phyloP scores from a whole-genome alignment of 1,140 invertebrate genomes.

The Bathynomus jamesi region DNA sequence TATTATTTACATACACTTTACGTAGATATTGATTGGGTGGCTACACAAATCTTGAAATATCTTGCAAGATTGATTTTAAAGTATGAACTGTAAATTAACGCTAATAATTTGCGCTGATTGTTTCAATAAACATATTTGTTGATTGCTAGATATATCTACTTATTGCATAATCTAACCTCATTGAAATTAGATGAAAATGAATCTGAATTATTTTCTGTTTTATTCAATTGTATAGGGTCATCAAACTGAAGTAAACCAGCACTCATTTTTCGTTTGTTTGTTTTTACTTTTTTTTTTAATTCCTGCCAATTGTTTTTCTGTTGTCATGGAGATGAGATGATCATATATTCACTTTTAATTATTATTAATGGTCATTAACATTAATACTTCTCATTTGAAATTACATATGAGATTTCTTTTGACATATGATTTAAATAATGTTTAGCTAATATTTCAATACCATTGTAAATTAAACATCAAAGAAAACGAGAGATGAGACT shows the following conservation, averaged over 20 bases:
- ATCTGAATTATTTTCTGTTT: neutral
- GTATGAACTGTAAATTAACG: too few species aligned
- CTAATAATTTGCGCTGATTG: too few species aligned
- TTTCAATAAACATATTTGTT: too few species aligned
- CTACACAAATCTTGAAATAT: too few species aligned
- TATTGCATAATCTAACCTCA: neutral
- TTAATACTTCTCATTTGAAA: too few species aligned
- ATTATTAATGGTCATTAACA: too few species aligned
- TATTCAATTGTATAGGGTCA: neutral
- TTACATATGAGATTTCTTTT: too few species aligned
- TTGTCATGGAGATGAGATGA: neutral
- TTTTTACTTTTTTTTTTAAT: neutral
- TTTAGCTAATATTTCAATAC: neutral
- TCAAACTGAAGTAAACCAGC: neutral
- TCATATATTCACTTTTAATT: too few species aligned
- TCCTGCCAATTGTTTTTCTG: neutral
- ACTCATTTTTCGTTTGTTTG: neutral
- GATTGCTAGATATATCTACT: neutral
- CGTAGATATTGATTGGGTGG: too few species aligned
- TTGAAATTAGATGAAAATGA: neutral
- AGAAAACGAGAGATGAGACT: constrained; percentile 16
- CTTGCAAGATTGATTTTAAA: too few species aligned
- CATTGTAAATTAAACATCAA: neutral
- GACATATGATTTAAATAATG: too few species aligned
- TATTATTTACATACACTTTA: too few species aligned